phyloP scores from a whole-genome alignment of 1,140 invertebrate genomes.

The Ericerus pela region DNA sequence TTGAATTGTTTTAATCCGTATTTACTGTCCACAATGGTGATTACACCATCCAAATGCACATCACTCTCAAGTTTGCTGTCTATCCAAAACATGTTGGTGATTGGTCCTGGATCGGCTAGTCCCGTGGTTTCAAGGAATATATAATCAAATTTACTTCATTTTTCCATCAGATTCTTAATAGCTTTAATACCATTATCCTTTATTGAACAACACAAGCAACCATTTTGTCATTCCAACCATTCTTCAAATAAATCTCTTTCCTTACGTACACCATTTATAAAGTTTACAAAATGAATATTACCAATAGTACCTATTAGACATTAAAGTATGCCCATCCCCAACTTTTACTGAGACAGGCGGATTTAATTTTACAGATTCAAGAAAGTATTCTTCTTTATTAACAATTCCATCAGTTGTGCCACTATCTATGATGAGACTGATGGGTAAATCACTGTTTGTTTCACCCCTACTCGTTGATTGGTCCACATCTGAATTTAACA shows the following conservation, averaged over 20 bases:
- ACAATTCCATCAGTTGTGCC: slow-evolving; percentile 23
- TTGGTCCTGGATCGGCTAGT: slow-evolving; percentile 45
- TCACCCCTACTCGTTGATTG: too few species aligned
- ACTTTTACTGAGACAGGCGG: slow-evolving; percentile 20
- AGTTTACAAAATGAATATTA: slow-evolving; percentile 17
- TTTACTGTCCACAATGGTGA: slow-evolving; percentile 41
- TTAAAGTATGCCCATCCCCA: slow-evolving; percentile 17
- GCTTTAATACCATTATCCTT: slow-evolving; percentile 48
- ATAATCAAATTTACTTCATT: slow-evolving; percentile 48
- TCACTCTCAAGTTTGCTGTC: slow-evolving; percentile 45
- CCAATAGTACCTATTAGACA: slow-evolving; percentile 16
- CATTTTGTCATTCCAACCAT: slow-evolving; percentile 48
- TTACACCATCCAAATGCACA: slow-evolving; percentile 42
- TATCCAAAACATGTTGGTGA: slow-evolving; percentile 46
- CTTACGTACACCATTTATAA: slow-evolving; percentile 30
- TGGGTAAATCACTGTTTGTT: background rate
- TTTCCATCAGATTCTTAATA: slow-evolving; percentile 45
- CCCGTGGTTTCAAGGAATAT: slow-evolving; percentile 49
- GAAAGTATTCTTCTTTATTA: slow-evolving; percentile 17
- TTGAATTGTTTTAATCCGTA: slow-evolving; percentile 33
- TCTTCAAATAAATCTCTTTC: slow-evolving; percentile 44
- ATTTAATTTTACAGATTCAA: slow-evolving; percentile 17
- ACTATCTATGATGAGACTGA: slow-evolving; percentile 22
- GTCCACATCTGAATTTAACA: too few species aligned
- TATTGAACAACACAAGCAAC: slow-evolving; percentile 49